A percentile compares a stretch with the other conserved stretches of the same genome.
These are phyloP conservation scores for Cassiopea andromeda DNA, from an alignment of 30 jellyfish, hydroid and myxozoan genomes.

Conservation along the genomic window DNA sequence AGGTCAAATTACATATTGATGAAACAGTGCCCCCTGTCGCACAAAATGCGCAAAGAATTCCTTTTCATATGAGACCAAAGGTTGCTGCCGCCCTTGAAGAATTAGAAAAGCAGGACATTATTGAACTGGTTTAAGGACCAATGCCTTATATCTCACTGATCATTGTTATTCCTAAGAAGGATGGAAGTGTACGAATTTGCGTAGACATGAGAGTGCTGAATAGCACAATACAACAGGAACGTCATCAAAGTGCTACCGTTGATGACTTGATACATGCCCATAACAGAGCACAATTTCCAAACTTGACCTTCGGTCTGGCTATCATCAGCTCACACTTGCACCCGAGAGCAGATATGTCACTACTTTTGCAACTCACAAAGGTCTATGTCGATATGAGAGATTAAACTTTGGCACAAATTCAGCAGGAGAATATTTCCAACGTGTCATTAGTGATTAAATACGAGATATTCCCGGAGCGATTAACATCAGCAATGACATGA, in stretches of 20 bases:
- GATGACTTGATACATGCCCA: slow-evolving; percentile 53
- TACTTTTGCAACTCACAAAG: slow-evolving; percentile 4
- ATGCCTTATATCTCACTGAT: slow-evolving; percentile 51
- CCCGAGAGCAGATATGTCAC: neutral
- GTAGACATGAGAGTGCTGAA: slow-evolving; percentile 63
- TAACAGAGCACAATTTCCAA: slow-evolving; percentile 16
- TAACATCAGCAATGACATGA: neutral
- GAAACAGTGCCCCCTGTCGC: slow-evolving; percentile 52
- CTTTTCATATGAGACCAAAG: slow-evolving; percentile 48
- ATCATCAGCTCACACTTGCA: neutral
- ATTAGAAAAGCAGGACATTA: slow-evolving; percentile 52
- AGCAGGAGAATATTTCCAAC: slow-evolving; percentile 11
- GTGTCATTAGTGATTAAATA: slow-evolving; percentile 4
- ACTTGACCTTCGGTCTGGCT: no score
- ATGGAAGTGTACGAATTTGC: slow-evolving; percentile 40
- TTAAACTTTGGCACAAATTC: neutral
- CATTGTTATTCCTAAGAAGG: slow-evolving; percentile 50
- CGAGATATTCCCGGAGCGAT: neutral
- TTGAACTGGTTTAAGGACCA: slow-evolving; percentile 46
- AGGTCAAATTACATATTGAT: slow-evolving; percentile 46
- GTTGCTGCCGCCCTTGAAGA: slow-evolving; percentile 46
- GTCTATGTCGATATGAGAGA: neutral
- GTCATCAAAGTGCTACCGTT: slow-evolving; percentile 45
- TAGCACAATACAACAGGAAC: slow-evolving; percentile 47
- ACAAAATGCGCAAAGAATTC: slow-evolving; percentile 48